These are phyloP conservation scores for Strix uralensis DNA, from an alignment of 2,113 vertebrate species.

Conservation along the genomic window DNA sequence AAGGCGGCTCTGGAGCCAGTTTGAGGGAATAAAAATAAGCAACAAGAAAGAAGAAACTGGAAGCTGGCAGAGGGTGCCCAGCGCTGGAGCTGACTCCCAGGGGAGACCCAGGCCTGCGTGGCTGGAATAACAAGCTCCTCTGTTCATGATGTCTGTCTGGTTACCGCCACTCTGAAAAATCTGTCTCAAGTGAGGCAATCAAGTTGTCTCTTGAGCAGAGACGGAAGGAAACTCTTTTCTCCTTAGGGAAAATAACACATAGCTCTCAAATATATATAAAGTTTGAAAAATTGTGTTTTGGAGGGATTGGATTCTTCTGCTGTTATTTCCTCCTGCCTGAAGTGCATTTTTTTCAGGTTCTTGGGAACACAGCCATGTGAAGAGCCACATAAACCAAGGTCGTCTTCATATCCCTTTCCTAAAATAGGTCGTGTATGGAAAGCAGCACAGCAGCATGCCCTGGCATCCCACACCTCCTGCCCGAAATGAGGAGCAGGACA, in stretches of 20 bases:
- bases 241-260: conserved; percentile 14
- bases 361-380: not conserved
- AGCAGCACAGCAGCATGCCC: not conserved
- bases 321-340: not conserved
- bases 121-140: conserved; percentile 21
- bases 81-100: not conserved
- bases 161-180: conserved; percentile 32
- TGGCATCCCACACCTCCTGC: not conserved
- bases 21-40: not conserved
- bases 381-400: not conserved
- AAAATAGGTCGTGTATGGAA: not conserved
- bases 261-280: conserved; percentile 31
- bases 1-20: not conserved
- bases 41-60: not conserved
- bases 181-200: conserved; percentile 54
- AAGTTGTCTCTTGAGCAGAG: conserved; percentile 48
- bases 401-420: not conserved
- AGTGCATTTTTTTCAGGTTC: not conserved
- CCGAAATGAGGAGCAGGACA: not conserved
- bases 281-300: conserved; percentile 19
- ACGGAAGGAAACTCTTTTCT: conserved; percentile 30
- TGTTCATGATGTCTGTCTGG: not conserved
- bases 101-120: not conserved
- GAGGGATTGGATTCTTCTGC: not conserved
- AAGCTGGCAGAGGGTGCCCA: not conserved